Evolutionary conservation across 2,113 vertebrate species (phyloP).

Genomic region (Turnix velox): DNA sequence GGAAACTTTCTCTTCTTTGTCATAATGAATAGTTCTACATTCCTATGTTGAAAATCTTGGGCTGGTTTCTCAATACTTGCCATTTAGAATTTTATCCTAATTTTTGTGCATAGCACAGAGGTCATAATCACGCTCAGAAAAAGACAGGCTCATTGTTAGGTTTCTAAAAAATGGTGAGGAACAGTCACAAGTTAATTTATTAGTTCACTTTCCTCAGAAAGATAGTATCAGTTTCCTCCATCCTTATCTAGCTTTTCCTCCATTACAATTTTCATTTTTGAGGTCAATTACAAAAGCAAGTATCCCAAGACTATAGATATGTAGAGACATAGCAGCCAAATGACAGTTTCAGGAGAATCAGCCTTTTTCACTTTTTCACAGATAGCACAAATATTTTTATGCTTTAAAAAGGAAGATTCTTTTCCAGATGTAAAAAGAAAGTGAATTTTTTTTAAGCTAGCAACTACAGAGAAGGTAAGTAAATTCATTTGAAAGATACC

Average conservation of each 20-base stretch:
- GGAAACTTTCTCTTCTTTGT: no score
- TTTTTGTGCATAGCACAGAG: neutral
- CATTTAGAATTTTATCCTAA: neutral
- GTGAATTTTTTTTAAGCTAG: neutral
- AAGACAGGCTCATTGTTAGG: fast-evolving
- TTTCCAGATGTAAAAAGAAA: neutral
- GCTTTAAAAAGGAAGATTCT: neutral
- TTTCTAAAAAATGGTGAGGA: neutral
- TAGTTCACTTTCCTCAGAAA: neutral
- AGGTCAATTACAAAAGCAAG: neutral
- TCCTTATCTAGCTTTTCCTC: neutral
- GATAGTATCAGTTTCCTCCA: neutral
- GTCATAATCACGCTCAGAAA: neutral
- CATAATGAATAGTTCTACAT: neutral
- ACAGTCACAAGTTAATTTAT: neutral
- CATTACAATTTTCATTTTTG: neutral
- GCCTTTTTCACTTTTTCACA: neutral
- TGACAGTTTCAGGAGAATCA: neutral
- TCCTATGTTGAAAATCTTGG: neutral
- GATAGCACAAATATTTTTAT: neutral
- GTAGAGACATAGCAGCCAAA: neutral
- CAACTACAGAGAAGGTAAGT: neutral
- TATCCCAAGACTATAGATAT: neutral
- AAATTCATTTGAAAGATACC: neutral
- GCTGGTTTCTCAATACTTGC: neutral